These are phyloP conservation scores for Pteria penguin DNA, from an alignment of 2,888 invertebrate species.

Conservation along the genomic window DNA sequence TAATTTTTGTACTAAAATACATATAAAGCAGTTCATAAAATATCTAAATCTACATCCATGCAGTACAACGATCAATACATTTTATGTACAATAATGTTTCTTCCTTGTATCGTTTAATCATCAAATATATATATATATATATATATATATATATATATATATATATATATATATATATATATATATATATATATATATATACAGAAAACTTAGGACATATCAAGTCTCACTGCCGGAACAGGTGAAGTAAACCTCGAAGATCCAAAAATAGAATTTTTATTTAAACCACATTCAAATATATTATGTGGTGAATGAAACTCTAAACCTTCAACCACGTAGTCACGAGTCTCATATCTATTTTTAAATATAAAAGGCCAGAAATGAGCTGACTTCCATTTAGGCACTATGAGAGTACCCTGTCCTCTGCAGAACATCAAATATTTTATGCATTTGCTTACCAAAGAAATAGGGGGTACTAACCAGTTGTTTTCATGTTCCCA, in stretches of 20 bases:
- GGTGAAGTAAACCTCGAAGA: neutral
- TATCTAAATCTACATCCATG: no score
- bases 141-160: no score
- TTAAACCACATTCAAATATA: neutral
- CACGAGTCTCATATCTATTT: neutral
- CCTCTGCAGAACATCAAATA: neutral
- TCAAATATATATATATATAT: no score
- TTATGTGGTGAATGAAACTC: neutral
- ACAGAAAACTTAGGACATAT: no score
- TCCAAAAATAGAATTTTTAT: slow-evolving; percentile 8
- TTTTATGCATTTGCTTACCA: neutral
- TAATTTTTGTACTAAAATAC: no score
- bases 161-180: no score
- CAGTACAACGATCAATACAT: no score
- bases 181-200: no score
- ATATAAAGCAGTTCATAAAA: no score
- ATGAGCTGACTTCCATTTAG: slow-evolving; percentile 4
- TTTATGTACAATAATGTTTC: no score
- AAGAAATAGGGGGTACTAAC: slow-evolving; percentile 2
- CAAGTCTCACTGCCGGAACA: neutral
- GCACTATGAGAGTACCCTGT: slow-evolving; percentile 2
- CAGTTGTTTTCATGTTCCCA: neutral
- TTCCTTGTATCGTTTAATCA: no score
- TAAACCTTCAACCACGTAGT: neutral
- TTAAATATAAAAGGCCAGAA: slow-evolving; percentile 17